Evolutionary conservation across 2,113 vertebrate species (phyloP).

Genomic region (Chaetops frenatus): DNA sequence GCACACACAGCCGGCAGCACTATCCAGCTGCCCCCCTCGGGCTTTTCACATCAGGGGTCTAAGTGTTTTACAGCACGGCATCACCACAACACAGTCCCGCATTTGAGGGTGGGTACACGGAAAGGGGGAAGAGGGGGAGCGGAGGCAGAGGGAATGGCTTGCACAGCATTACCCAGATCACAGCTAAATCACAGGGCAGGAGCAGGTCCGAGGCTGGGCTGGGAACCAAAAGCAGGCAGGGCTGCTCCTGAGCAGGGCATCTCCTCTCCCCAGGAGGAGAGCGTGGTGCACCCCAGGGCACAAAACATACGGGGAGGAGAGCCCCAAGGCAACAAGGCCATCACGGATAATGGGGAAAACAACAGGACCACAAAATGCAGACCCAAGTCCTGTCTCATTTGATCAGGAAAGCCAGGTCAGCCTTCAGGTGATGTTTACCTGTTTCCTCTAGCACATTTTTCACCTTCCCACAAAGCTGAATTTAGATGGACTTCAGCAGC

Average conservation of each 20-base stretch:
- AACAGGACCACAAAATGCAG: neutral
- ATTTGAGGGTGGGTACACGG: neutral
- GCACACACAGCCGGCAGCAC: neutral
- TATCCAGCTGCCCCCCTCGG: neutral
- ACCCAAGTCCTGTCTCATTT: neutral
- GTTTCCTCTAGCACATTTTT: neutral
- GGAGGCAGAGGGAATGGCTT: neutral
- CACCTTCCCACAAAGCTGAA: neutral
- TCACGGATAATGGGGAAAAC: neutral
- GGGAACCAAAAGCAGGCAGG: neutral
- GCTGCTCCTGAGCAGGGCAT: neutral
- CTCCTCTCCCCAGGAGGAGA: neutral
- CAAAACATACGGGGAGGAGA: rapidly evolving
- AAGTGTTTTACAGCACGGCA: neutral
- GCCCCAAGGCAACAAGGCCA: neutral
- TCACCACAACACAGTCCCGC: neutral
- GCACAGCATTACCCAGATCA: neutral
- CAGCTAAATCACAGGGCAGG: neutral
- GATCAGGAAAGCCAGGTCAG: neutral
- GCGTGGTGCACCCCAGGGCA: rapidly evolving
- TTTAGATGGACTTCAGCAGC: neutral
- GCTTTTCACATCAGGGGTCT: neutral
- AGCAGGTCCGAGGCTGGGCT: neutral
- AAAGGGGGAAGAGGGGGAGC: neutral
- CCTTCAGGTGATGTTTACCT: neutral